These are phyloP conservation scores for Ganaspis sp. DNA, from an alignment of 1,140 invertebrate species.

Conservation along the genomic window DNA sequence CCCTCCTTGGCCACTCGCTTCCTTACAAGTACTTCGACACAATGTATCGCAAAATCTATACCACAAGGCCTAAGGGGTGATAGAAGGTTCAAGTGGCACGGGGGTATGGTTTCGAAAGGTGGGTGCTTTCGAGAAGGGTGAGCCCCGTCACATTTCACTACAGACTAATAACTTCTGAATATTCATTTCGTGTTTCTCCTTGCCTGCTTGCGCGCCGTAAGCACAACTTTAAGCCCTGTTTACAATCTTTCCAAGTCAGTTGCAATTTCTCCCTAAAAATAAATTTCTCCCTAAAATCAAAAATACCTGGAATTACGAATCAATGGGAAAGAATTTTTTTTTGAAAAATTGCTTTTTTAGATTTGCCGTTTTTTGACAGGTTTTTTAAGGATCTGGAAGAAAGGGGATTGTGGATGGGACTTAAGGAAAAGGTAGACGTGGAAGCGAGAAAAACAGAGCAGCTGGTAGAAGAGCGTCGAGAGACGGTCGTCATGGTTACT, in stretches of 20 bases:
- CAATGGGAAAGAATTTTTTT: background rate
- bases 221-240: constrained; percentile 73
- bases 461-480: constrained; percentile 58
- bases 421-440: constrained; percentile 58
- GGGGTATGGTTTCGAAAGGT: constrained; percentile 60
- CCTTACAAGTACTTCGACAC: constrained; percentile 64
- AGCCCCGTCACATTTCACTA: constrained; percentile 76
- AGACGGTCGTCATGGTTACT: constrained; percentile 73
- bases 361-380: too few species aligned
- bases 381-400: too few species aligned
- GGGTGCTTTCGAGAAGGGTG: constrained; percentile 71
- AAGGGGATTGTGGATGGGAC: constrained; percentile 62
- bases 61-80: constrained; percentile 46
- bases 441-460: constrained; percentile 70
- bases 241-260: constrained; percentile 56
- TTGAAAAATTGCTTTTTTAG: too few species aligned
- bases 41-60: constrained; percentile 76
- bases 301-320: too few species aligned
- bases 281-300: background rate
- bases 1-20: constrained; percentile 59
- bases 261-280: background rate
- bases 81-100: constrained; percentile 47
- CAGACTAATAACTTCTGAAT: constrained; percentile 78
- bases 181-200: constrained; percentile 76
- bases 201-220: constrained; percentile 68